A percentile compares a stretch with the other conserved stretches of the same genome.
These are phyloP conservation scores for Ectemnius cavifrons DNA, from an alignment of 2,888 invertebrate species.

Conservation along the genomic window DNA sequence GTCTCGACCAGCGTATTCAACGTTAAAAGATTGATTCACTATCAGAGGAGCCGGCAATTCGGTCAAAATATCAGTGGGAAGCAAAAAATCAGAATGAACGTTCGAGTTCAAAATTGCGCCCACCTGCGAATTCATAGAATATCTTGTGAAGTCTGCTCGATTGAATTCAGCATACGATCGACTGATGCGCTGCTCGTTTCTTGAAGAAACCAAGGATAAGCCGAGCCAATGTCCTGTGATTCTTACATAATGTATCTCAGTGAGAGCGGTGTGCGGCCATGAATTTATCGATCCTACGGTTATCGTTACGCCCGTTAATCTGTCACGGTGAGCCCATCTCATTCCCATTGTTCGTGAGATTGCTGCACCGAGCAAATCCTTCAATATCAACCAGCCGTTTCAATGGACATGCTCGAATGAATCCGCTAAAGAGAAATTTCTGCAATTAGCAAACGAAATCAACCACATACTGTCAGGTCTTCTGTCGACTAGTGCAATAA, in stretches of 20 bases:
- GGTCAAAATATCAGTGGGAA: too few relatives aligned
- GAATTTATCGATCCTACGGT: slow-evolving; percentile 63
- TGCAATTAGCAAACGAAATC: too few relatives aligned
- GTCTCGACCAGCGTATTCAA: too few relatives aligned
- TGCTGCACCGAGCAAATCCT: slow-evolving; percentile 7
- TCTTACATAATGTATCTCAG: slow-evolving; percentile 54
- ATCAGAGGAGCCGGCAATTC: too few relatives aligned
- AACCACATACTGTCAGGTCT: too few relatives aligned
- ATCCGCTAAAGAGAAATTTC: too few relatives aligned
- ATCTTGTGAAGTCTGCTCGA: not conserved
- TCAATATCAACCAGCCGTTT: too few relatives aligned
- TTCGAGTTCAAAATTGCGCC: not conserved
- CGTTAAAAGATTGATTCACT: too few relatives aligned
- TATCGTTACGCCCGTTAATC: slow-evolving; percentile 39
- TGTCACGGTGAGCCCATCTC: slow-evolving; percentile 14
- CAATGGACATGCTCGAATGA: too few relatives aligned
- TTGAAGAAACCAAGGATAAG: slow-evolving; percentile 55
- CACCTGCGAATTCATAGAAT: slow-evolving; percentile 3
- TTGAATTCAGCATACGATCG: slow-evolving; percentile 11
- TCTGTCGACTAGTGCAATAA: too few relatives aligned
- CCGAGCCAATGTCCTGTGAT: slow-evolving; percentile 60
- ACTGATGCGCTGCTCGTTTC: slow-evolving; percentile 19
- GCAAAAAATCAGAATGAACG: too few relatives aligned
- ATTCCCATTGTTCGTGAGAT: slow-evolving; percentile 22
- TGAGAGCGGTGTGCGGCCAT: slow-evolving; percentile 51